Evolutionary conservation across 2,797 vertebrate species (phyloP), one percentile per base, ranked within the genome.

Genomic region (Aeoliscus strigatus): DNA sequence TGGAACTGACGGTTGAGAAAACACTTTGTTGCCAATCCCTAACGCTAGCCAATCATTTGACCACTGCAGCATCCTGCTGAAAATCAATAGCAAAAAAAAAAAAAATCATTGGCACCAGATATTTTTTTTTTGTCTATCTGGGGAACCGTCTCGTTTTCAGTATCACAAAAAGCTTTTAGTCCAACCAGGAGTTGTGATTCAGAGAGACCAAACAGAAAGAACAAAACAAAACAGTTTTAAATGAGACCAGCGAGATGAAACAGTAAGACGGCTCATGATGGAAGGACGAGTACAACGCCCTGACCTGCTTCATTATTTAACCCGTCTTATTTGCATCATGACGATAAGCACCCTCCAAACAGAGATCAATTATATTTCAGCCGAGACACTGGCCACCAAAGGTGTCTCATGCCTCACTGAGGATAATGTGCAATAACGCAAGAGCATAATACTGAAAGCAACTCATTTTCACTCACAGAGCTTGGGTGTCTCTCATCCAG

Each of bases 1-100:
- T 11, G 26, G 43, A 69, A 61, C 12, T 27, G 43, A 55, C 48
- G 36, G 9, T 37, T 35, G 32, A 70, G 43, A 72, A 74, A 76
- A 75, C 57, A 66, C 49, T 69, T 57, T 35, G 27, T 49, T 72
- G 57, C 52, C 58, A 61, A 49, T 73, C 56, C 49, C 37, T 46
- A 41, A 50, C 28, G 44, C 54, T 60, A 65, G 39, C 47, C 60
- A 71, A 68, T 69, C 59, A 70, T 73, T 65, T 75, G 46, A 61
- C 64, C 45, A 67, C 34, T 30, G 27, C 14, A 1, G 23, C 23
- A 59, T 45, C 57, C 43, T 37, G 42, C 40, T 55, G 29, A 66
- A 69, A 80, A 75, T 73, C 73, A 61, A 66, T 74, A 21, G 6
- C 11, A 39, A 47, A 2, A 34, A 51, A 32, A 60, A 31, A 40